These are phyloP conservation scores for Heliconius cydno DNA, from an alignment of 2,888 invertebrate genomes.

Conservation along the genomic window DNA sequence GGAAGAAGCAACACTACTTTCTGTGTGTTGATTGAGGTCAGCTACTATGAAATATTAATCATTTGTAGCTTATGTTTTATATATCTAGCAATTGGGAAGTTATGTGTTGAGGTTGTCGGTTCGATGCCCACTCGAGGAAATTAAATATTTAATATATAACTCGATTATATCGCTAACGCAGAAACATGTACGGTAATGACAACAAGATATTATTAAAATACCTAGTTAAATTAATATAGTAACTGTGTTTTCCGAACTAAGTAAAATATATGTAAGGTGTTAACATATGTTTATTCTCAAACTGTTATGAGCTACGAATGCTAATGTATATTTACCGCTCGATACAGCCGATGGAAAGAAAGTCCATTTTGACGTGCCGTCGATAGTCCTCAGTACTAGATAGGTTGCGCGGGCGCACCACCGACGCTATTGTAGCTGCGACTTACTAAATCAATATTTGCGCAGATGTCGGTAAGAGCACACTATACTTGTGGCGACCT, in stretches of 20 bases:
- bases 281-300: slow-evolving; percentile 28
- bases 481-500: slow-evolving; percentile 81
- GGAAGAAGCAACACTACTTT: slow-evolving; percentile 41
- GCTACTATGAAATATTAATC: background rate
- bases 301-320: slow-evolving; percentile 24
- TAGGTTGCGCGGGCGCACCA: slow-evolving; percentile 60
- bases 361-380: slow-evolving; percentile 49
- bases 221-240: background rate
- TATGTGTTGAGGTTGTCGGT: no score
- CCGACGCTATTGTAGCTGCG: slow-evolving; percentile 72
- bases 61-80: background rate
- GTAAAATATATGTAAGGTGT: background rate
- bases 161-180: no score
- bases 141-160: no score
- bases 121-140: no score
- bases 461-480: slow-evolving; percentile 83
- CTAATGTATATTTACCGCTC: slow-evolving; percentile 35
- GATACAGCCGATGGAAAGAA: slow-evolving; percentile 40
- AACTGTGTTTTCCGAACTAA: background rate
- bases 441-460: slow-evolving; percentile 84
- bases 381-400: slow-evolving; percentile 56
- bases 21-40: slow-evolving; percentile 37
- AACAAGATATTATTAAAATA: background rate
- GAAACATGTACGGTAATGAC: background rate
- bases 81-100: no score